Evolutionary conservation across 2,888 invertebrate genomes (phyloP), one percentile per base, ranked within the genome.

Genomic region (Priapulus caudatus): DNA sequence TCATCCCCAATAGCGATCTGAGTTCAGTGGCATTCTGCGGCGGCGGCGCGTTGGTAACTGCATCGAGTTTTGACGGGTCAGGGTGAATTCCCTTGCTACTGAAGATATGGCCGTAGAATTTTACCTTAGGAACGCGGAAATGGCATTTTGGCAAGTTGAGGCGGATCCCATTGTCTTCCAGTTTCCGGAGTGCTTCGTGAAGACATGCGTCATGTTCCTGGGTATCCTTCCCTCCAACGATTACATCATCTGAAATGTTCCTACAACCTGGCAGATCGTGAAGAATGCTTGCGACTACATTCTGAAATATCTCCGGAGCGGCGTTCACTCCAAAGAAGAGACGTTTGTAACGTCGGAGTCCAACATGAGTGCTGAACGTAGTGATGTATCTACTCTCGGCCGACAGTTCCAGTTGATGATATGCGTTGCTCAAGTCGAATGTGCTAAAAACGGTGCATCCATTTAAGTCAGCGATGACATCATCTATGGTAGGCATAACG

Each of bases 191-290:
- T 20, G 65, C 63, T 51, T 56, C 45, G 20, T 53, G 23, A 18
- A 69, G 51, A 4, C 62, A 52, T 21, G 21, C 33, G 53, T 70
- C 64, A 52, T 67, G 68, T 46, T 66, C 61, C 44, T 58, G 51
- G 48, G 56, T 24, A 1, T 24, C 54, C 51, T 50, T 59, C 2
- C 63, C 69, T 61, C 54, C 63, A 10, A 72, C 55, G 2, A 69
- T 50, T 46, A 73, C 68, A 58, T 71, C 69, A 58, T 71, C 71
- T 21, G 66, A 65, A 47, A 64, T 64, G 50, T 67, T 69, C 21
- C 67, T 54, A 2, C 60, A 62, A 0, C 68, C 68, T 43, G 65
- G 59, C 18, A 67, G 67, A 3, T 58, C 60, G 24, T 54, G 23
- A 2, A 73, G 48, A 4, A 71, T 60, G 59, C 2, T 69, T 68